phyloP scores from a whole-genome alignment of 64 coral and sea anemone genomes.

The Astreopora myriophthalma region DNA sequence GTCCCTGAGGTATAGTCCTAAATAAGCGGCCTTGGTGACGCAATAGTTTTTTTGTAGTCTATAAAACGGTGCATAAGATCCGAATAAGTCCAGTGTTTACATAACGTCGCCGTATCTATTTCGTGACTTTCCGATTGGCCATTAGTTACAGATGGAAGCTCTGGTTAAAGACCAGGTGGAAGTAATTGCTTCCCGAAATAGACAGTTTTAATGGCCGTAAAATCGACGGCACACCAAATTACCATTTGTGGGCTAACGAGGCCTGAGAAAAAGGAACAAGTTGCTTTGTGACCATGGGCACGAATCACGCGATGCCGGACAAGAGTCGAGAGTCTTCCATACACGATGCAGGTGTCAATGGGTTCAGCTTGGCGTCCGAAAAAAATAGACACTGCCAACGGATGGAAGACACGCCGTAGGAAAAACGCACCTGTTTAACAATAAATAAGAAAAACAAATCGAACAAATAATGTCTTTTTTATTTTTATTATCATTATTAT shows the following conservation, averaged over 20 bases:
- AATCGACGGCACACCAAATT: constrained; percentile 31
- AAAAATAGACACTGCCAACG: neutral
- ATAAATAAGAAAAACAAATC: too few species aligned
- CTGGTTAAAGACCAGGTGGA: constrained; percentile 37
- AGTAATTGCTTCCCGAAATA: constrained; percentile 48
- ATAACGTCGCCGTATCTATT: constrained; percentile 46
- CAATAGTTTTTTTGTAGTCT: neutral
- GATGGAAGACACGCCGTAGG: neutral
- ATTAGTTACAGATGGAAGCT: constrained; percentile 21
- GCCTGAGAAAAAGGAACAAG: neutral
- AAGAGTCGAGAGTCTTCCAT: neutral
- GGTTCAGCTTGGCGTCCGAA: neutral
- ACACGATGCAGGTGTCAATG: neutral
- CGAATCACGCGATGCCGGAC: constrained; percentile 11
- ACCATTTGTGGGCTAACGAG: neutral
- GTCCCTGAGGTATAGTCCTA: neutral
- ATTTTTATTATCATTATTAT: too few species aligned
- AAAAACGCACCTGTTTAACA: neutral
- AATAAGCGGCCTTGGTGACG: neutral
- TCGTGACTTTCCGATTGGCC: constrained; percentile 36
- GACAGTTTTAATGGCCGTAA: constrained; percentile 50
- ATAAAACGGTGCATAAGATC: neutral
- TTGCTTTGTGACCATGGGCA: neutral
- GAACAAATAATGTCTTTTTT: too few species aligned
- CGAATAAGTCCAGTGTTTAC: neutral